phyloP scores from a whole-genome alignment of 2,113 vertebrate genomes.

The Galbula dea region DNA sequence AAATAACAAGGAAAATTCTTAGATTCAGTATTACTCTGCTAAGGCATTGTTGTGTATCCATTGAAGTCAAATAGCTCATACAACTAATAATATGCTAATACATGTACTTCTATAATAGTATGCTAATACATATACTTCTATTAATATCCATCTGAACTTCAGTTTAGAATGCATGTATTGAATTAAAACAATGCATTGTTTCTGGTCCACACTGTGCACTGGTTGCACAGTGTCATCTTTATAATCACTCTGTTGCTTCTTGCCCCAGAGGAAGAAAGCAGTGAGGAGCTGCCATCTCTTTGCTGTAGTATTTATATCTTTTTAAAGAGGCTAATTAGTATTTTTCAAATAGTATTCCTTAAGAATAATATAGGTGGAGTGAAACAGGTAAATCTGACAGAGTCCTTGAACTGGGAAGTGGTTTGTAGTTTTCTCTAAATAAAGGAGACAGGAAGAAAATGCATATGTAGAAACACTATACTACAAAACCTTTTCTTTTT shows the following conservation, averaged over 20 bases:
- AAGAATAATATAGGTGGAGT: not conserved
- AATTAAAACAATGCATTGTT: not conserved
- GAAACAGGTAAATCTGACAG: not conserved
- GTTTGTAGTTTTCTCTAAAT: not conserved
- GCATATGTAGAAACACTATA: accelerated
- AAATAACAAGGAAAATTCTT: not conserved
- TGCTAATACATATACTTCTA: not conserved
- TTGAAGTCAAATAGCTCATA: not conserved
- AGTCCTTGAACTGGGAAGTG: not conserved
- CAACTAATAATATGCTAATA: not conserved
- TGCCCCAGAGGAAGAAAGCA: not conserved
- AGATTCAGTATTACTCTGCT: not conserved
- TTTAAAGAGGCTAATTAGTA: not conserved
- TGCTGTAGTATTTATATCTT: not conserved
- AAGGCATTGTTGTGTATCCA: not conserved
- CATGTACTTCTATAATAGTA: not conserved
- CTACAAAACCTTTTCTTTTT: not conserved
- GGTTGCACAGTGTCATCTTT: not conserved
- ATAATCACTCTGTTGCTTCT: not conserved
- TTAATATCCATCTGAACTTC: not conserved
- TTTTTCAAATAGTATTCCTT: not conserved
- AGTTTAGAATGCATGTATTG: not conserved
- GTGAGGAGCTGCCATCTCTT: not conserved
- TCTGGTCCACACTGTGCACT: not conserved
- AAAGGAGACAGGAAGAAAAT: not conserved